phyloP scores from a whole-genome alignment of 2,113 vertebrate genomes.

The Neolamprologus modestus region DNA sequence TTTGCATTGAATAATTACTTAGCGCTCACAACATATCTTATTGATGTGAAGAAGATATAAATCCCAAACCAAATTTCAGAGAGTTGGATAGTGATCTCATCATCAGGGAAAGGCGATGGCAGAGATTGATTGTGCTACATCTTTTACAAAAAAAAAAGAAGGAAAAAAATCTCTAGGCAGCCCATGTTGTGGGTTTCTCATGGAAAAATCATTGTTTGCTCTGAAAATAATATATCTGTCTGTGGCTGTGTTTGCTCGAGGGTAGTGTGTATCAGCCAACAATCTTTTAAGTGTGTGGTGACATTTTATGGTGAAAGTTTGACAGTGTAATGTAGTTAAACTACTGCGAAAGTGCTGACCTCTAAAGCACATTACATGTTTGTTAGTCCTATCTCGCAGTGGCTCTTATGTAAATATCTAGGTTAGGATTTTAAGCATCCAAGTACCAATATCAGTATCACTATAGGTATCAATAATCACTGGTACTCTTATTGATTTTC shows the following conservation, averaged over 20 bases:
- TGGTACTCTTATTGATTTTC: background rate
- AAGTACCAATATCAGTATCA: background rate
- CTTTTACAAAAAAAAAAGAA: background rate
- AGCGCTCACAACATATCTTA: background rate
- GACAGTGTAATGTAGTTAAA: background rate
- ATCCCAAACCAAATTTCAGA: slow-evolving; percentile 47
- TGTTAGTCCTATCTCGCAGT: background rate
- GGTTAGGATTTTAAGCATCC: background rate
- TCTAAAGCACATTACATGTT: background rate
- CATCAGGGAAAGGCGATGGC: slow-evolving; percentile 10
- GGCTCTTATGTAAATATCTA: background rate
- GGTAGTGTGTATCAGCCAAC: slow-evolving; percentile 18
- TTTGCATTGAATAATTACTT: slow-evolving; percentile 15
- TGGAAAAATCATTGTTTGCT: slow-evolving; percentile 6
- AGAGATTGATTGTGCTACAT: slow-evolving; percentile 36
- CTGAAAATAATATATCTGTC: slow-evolving; percentile 34
- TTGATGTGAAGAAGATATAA: slow-evolving; percentile 40
- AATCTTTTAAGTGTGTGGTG: background rate
- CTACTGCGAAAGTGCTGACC: background rate
- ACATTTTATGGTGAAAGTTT: slow-evolving; percentile 6
- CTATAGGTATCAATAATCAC: background rate
- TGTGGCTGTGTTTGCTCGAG: slow-evolving; percentile 15
- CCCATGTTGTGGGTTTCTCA: slow-evolving; percentile 32
- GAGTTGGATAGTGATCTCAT: slow-evolving; percentile 37
- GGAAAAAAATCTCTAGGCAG: slow-evolving; percentile 5